Percentiles rank a stretch among this genome's conserved stretches.
phyloP scores from a whole-genome alignment of 2,797 vertebrate species.

The Chaetophractus vellerosus region DNA sequence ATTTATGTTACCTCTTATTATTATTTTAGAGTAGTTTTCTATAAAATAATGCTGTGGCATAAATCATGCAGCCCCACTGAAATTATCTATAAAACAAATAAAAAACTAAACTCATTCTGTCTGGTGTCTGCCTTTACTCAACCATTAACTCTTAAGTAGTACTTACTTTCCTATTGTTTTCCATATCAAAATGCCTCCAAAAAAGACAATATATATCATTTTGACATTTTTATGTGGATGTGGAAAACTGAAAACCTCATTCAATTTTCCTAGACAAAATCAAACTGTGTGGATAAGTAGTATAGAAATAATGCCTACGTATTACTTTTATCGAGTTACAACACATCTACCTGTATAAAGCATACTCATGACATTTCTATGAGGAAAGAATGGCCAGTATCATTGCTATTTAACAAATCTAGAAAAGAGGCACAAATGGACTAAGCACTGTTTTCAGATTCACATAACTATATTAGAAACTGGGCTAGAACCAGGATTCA shows the following conservation, averaged over 20 bases:
- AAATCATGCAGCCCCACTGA: not conserved
- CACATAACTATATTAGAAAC: not conserved
- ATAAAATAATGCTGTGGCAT: conserved; percentile 10
- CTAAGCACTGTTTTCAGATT: not conserved
- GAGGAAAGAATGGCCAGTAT: conserved; percentile 3
- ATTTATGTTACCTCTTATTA: not conserved
- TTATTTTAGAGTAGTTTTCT: not conserved
- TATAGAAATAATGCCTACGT: not conserved
- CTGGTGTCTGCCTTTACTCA: not conserved
- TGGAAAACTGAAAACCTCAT: conserved; percentile 53
- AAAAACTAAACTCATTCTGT: not conserved
- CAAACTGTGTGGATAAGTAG: not conserved
- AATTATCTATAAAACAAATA: conserved; percentile 22
- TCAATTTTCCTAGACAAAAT: conserved; percentile 30
- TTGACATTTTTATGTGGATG: conserved; percentile 31
- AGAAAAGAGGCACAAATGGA: not conserved
- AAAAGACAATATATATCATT: conserved; percentile 1
- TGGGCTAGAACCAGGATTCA: not conserved
- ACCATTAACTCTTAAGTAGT: not conserved
- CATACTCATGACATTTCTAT: conserved; percentile 32
- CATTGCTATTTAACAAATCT: not conserved
- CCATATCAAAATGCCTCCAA: not conserved
- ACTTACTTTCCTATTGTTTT: not conserved
- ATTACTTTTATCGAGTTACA: conserved; percentile 36
- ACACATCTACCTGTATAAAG: not conserved